phyloP scores from a whole-genome alignment of 2,888 invertebrate species.

The Pyralis farinalis region DNA sequence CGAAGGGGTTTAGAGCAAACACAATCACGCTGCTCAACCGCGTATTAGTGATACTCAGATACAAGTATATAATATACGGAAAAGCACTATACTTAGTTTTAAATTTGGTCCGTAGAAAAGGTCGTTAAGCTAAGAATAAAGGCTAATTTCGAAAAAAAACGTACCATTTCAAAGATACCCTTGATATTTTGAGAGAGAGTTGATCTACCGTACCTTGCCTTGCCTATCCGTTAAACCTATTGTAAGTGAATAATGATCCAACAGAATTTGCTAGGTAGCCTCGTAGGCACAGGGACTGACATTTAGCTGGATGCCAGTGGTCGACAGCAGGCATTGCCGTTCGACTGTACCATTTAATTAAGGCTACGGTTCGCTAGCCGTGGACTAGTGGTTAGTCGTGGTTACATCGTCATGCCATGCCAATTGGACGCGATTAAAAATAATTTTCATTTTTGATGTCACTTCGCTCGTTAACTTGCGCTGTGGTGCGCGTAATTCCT shows the following conservation, averaged over 20 bases:
- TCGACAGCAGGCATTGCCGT: constrained; percentile 1
- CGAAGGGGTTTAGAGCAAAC: no score
- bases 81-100: no score
- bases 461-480: constrained; percentile 61
- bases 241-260: neutral
- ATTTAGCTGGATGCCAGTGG: constrained; percentile 2
- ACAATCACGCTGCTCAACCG: no score
- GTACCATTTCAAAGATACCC: no score
- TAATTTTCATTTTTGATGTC: constrained; percentile 79
- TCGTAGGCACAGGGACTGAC: constrained; percentile 1
- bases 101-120: no score
- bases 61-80: no score
- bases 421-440: constrained; percentile 77
- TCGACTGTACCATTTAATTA: constrained; percentile 63
- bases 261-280: constrained; percentile 3
- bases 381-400: constrained; percentile 47
- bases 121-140: no score
- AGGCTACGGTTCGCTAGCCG: constrained; percentile 58
- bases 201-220: no score
- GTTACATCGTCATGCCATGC: constrained; percentile 47
- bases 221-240: neutral
- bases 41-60: no score
- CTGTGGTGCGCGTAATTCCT: constrained; percentile 67
- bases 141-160: no score
- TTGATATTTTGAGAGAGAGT: no score